Conservation (phyloP, 2,888 invertebrate genomes). For the Pheosia tremula region DNA sequence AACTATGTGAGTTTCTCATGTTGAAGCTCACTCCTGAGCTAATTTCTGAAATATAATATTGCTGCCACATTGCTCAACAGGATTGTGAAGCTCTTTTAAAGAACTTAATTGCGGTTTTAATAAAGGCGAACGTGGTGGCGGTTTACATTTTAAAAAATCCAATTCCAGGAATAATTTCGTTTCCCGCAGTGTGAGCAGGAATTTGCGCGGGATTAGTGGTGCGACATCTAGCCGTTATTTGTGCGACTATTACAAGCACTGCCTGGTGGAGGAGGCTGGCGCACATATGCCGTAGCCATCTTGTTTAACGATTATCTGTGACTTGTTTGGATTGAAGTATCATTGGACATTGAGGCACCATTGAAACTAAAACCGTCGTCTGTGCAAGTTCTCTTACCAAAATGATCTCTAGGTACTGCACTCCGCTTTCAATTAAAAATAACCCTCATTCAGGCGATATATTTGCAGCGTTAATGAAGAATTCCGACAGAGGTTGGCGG, state of each 20-base stretch:
- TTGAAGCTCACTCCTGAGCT: not conserved
- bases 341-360: too few relatives aligned
- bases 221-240: conserved; percentile 16
- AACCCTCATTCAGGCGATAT: not conserved
- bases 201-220: conserved; percentile 23
- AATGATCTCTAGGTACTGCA: not conserved
- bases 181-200: conserved; percentile 1
- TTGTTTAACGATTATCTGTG: conserved; percentile 8
- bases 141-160: conserved; percentile 7
- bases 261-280: not conserved
- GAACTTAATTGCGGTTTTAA: conserved; percentile 19
- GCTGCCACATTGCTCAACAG: conserved; percentile 1
- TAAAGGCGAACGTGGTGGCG: conserved; percentile 7
- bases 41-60: conserved; percentile 9
- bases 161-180: conserved; percentile 8
- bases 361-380: not conserved
- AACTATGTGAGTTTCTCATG: too few relatives aligned
- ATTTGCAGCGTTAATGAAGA: conserved; percentile 8
- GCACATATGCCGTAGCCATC: conserved; percentile 18
- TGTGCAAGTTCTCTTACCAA: not conserved
- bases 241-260: not conserved
- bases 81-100: conserved; percentile 14
- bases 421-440: not conserved
- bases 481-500: not conserved
- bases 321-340: too few relatives aligned